Evolutionary conservation across 2,797 vertebrate species (phyloP), one percentile per base, ranked within the genome.

Genomic region (Hoplostethus mediterraneus): DNA sequence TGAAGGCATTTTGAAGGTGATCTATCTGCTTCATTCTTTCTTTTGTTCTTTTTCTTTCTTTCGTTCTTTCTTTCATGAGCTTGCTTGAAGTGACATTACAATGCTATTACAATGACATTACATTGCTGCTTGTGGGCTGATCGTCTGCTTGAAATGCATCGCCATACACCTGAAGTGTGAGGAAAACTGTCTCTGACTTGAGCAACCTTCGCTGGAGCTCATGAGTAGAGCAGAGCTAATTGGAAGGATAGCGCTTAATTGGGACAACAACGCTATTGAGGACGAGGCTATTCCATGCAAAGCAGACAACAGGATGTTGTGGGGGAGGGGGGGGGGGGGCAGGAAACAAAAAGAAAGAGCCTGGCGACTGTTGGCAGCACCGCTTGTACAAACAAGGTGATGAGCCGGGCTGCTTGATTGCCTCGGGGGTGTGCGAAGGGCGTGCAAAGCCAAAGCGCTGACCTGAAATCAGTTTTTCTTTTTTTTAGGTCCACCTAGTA

Each of bases 181-280:
- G 64, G 14, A 1, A 63, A 72, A 57, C 51, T 65, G 82, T 83
- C 66, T 73, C 74, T 73, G 67, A 73, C 76, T 53, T 53, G 55
- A 75, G 75, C 70, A 80, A 52, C 31, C 77, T 80, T 71, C 8
- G 55, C 61, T 40, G 54, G 73, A 74, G 67, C 79, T 75, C 72
- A 40, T 45, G 67, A 85, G 73, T 69, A 62, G 67, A 21, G 82
- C 86, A 73, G 71, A 78, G 83, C 77, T 83, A 89, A 89, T 85
- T 86, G 85, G 80, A 73, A 3, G 80, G 77, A 79, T 81, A 60
- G 71, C 85, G 81, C 73, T 81, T 87, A 85, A 81, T 87, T 75
- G 71, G 85, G 80, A 86, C 75, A 84, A 84, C 81, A 44, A 73
- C 21, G 45, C 75, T 80, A 83, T 83, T 81, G 83, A 86, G 81